Evolutionary conservation across 2,797 vertebrate genomes (phyloP).

Genomic region (Platalea minor): DNA sequence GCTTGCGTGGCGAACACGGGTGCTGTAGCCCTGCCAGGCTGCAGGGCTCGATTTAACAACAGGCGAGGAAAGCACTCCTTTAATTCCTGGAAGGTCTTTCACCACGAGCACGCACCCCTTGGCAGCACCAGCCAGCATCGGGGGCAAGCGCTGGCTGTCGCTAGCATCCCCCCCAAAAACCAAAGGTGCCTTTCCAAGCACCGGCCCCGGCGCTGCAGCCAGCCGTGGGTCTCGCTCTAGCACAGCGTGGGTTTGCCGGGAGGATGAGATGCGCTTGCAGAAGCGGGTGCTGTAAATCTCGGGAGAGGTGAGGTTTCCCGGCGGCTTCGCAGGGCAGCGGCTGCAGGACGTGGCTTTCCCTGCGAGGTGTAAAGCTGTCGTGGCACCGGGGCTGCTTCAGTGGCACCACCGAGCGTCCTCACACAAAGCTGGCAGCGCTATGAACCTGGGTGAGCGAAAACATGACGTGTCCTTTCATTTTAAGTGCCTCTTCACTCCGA

Average conservation of each 20-base stretch:
- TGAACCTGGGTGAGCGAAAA: not conserved
- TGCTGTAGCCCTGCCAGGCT: not conserved
- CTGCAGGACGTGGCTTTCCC: not conserved
- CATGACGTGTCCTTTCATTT: conserved; percentile 14
- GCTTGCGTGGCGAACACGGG: accelerated
- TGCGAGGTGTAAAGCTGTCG: not conserved
- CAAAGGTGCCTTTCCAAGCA: not conserved
- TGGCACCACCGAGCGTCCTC: not conserved
- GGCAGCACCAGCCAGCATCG: not conserved
- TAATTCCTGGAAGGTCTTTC: not conserved
- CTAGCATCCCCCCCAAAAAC: not conserved
- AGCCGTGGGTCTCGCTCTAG: not conserved
- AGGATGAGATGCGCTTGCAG: not conserved
- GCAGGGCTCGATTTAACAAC: not conserved
- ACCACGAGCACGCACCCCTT: too few species aligned
- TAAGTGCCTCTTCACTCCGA: not conserved
- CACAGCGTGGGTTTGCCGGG: not conserved
- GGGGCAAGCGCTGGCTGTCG: not conserved
- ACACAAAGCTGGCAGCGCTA: not conserved
- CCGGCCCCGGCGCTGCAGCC: not conserved
- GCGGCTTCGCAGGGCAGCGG: not conserved
- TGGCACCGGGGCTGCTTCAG: not conserved
- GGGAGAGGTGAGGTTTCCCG: not conserved
- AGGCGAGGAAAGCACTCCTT: too few species aligned
- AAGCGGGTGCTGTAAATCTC: not conserved